Evolutionary conservation across 2,888 invertebrate species (phyloP).

Genomic region (Matsumyia berberina): DNA sequence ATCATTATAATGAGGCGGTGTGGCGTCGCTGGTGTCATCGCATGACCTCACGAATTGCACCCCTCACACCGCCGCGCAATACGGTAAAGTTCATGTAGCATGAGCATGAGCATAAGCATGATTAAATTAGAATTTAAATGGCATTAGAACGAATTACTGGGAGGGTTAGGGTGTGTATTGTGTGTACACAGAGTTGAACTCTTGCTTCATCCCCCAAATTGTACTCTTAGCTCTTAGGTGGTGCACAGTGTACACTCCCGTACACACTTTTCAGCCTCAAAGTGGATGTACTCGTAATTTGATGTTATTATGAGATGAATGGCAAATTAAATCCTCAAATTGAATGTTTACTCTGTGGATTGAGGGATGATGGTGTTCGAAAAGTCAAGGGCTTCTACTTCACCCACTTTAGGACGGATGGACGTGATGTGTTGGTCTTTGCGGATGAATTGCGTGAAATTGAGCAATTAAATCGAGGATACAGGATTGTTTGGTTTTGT

Average conservation of each 20-base stretch:
- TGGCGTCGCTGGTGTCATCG: constrained; percentile 29
- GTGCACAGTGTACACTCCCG: not conserved
- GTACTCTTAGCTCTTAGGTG: constrained; percentile 14
- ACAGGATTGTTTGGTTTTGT: not conserved
- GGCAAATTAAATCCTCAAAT: constrained; percentile 69
- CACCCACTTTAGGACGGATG: constrained; percentile 32
- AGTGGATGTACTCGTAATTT: constrained; percentile 68
- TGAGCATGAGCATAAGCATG: constrained; percentile 8
- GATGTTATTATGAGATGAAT: constrained; percentile 71
- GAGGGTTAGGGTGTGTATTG: constrained; percentile 48
- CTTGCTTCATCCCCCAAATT: constrained; percentile 61
- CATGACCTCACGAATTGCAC: constrained; percentile 60
- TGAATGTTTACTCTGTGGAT: constrained; percentile 55
- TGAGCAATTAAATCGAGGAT: constrained; percentile 54
- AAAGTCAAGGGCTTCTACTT: constrained; percentile 63
- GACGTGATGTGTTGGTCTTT: constrained; percentile 39
- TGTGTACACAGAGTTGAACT: constrained; percentile 14
- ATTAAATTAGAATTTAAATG: constrained; percentile 69
- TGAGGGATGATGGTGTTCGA: constrained; percentile 46
- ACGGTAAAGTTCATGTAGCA: constrained; percentile 68
- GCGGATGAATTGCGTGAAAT: constrained; percentile 67
- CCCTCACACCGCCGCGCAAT: constrained; percentile 4
- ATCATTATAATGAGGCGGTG: constrained; percentile 11
- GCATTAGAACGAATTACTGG: constrained; percentile 21
- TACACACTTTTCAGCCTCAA: constrained; percentile 39